A percentile compares a stretch with the other conserved stretches of the same genome.
Conservation (phyloP, 92 coral and sea anemone genomes). For the Anthopleura xanthogrammica region DNA sequence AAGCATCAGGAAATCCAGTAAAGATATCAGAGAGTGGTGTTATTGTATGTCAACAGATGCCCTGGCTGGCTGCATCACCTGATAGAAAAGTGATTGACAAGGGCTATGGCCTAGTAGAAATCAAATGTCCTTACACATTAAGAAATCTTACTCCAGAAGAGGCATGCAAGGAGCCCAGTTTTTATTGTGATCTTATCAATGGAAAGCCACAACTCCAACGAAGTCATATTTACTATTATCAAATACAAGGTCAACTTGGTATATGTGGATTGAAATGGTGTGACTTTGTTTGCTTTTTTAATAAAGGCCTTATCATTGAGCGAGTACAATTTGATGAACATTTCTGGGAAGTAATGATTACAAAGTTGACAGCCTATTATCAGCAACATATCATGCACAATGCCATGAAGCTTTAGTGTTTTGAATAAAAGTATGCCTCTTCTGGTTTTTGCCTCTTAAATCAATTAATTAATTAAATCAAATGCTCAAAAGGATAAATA, state of each 20-base stretch:
- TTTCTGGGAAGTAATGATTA: conserved; percentile 48
- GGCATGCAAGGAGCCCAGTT: conserved; percentile 53
- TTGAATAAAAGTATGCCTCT: not conserved
- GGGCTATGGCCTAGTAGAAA: conserved; percentile 50
- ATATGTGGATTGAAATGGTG: conserved; percentile 58
- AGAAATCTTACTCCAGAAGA: conserved; percentile 53
- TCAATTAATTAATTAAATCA: not conserved
- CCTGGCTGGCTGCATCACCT: conserved; percentile 63
- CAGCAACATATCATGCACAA: conserved; percentile 47
- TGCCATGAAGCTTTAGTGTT: conserved; percentile 42
- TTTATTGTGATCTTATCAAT: conserved; percentile 49
- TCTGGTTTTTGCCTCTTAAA: too few relatives aligned
- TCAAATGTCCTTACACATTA: conserved; percentile 55
- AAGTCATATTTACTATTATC: conserved; percentile 44
- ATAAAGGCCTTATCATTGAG: conserved; percentile 48
- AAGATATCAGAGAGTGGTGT: conserved; percentile 51
- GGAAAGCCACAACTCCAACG: conserved; percentile 49
- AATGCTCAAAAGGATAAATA: too few relatives aligned
- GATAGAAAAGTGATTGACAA: conserved; percentile 57
- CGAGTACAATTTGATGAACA: conserved; percentile 44
- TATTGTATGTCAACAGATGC: conserved; percentile 47
- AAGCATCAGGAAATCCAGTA: conserved; percentile 35
- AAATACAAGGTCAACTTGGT: conserved; percentile 63
- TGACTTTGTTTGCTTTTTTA: conserved; percentile 43
- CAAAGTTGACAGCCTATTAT: conserved; percentile 42